These are phyloP conservation scores for Pygoscelis adeliae DNA, from an alignment of 2,113 vertebrate species.

Conservation along the genomic window DNA sequence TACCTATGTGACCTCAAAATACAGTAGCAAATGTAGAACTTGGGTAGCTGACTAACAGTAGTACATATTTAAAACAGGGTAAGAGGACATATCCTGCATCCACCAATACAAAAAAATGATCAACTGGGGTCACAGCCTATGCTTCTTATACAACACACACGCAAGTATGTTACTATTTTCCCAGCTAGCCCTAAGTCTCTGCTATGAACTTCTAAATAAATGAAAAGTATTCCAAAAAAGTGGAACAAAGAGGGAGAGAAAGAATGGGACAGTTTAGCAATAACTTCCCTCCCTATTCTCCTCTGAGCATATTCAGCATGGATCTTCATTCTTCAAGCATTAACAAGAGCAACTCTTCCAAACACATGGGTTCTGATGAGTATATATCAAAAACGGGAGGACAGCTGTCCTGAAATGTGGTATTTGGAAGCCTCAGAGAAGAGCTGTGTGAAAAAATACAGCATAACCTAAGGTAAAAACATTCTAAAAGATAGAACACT, in stretches of 20 bases:
- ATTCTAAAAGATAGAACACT: background rate
- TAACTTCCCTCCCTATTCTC: background rate
- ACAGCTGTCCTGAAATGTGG: background rate
- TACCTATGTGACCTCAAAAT: background rate
- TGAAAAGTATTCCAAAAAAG: background rate
- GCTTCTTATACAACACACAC: background rate
- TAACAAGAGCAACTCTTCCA: background rate
- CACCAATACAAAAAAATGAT: background rate
- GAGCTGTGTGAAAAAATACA: background rate
- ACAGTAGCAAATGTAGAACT: background rate
- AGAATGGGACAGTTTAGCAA: background rate
- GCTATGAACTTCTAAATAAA: background rate
- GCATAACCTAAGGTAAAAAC: background rate
- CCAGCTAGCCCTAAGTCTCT: background rate
- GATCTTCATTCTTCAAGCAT: background rate
- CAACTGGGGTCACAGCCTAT: background rate
- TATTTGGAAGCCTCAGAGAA: background rate
- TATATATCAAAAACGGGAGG: background rate
- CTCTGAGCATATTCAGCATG: background rate
- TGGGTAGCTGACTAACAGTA: background rate
- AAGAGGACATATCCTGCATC: background rate
- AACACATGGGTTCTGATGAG: background rate
- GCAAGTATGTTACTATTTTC: background rate
- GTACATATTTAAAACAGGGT: rapidly evolving
- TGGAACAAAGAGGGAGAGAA: background rate